Conservation (phyloP, 2,797 vertebrate species). For the Argentina silus region DNA sequence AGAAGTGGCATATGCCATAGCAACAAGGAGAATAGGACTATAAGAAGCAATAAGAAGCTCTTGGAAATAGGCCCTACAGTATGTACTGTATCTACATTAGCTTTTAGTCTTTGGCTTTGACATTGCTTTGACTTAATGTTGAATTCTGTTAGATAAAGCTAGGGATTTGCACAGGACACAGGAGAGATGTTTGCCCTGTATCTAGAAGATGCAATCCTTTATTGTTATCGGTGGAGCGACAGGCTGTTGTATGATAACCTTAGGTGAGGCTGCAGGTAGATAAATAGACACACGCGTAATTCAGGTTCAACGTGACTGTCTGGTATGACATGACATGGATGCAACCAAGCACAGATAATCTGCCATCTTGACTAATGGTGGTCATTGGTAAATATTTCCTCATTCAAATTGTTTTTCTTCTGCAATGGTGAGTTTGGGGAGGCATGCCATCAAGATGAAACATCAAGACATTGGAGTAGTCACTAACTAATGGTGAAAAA, state of each 20-base stretch:
- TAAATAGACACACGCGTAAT: slow-evolving; percentile 48
- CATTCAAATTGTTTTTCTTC: slow-evolving; percentile 39
- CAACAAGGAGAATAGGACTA: no score
- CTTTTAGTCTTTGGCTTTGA: slow-evolving; percentile 21
- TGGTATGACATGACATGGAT: slow-evolving; percentile 18
- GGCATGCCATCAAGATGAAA: no score
- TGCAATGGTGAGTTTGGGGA: no score
- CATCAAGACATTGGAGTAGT: no score
- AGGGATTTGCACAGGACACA: slow-evolving; percentile 43
- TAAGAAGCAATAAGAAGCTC: no score
- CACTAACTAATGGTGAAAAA: no score
- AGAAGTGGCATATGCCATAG: no score
- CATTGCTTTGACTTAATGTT: no score
- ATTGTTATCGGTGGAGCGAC: slow-evolving; percentile 45
- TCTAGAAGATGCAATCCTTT: slow-evolving; percentile 37
- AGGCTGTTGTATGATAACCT: slow-evolving; percentile 41
- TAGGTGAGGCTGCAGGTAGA: slow-evolving; percentile 40
- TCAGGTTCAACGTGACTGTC: slow-evolving; percentile 37
- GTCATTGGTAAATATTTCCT: slow-evolving; percentile 31
- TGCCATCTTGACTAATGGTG: slow-evolving; percentile 12
- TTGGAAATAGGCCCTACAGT: no score
- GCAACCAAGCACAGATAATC: slow-evolving; percentile 29
- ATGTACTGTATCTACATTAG: not conserved
- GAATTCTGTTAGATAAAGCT: slow-evolving; percentile 34
- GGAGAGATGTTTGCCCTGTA: slow-evolving; percentile 34